A percentile compares a stretch with the other conserved stretches of the same genome.
Evolutionary conservation across 2,888 invertebrate genomes (phyloP).

Genomic region (Euplagia quadripunctaria): DNA sequence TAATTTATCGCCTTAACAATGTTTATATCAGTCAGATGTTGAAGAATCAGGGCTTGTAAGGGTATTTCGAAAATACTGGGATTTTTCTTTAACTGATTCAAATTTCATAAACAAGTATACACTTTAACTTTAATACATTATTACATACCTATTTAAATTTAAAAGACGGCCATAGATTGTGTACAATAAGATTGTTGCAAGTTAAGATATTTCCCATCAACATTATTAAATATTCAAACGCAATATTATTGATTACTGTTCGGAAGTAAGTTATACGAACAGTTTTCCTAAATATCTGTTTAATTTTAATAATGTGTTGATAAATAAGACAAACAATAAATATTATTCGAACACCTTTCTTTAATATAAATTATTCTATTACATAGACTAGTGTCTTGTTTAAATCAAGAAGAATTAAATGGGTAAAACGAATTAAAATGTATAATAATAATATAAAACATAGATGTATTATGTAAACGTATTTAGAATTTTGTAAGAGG

Average conservation of each 20-base stretch:
- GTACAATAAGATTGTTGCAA: conserved; percentile 41
- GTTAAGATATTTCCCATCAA: no score
- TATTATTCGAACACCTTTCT: neutral
- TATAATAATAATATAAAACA: conserved; percentile 1
- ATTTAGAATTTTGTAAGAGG: conserved; percentile 13
- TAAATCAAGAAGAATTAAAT: conserved; percentile 16
- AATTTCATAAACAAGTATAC: conserved; percentile 8
- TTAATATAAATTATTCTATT: conserved; percentile 9
- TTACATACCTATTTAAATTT: conserved; percentile 26
- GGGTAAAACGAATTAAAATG: conserved; percentile 2
- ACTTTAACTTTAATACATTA: conserved; percentile 27
- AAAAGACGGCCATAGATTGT: conserved; percentile 55
- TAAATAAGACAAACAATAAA: neutral
- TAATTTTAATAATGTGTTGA: neutral
- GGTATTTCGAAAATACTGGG: neutral
- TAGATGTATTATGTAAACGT: neutral
- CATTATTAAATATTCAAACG: conserved; percentile 6
- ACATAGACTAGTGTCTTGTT: conserved; percentile 63
- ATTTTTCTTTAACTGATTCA: neutral
- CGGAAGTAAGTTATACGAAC: conserved; percentile 1
- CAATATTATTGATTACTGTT: conserved; percentile 9
- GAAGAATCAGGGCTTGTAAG: neutral
- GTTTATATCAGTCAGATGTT: neutral
- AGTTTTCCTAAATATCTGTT: neutral
- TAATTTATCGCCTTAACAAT: neutral